Evolutionary conservation across 2,113 vertebrate species (phyloP), one percentile per base, ranked within the genome.

Genomic region (Pygoscelis antarcticus): DNA sequence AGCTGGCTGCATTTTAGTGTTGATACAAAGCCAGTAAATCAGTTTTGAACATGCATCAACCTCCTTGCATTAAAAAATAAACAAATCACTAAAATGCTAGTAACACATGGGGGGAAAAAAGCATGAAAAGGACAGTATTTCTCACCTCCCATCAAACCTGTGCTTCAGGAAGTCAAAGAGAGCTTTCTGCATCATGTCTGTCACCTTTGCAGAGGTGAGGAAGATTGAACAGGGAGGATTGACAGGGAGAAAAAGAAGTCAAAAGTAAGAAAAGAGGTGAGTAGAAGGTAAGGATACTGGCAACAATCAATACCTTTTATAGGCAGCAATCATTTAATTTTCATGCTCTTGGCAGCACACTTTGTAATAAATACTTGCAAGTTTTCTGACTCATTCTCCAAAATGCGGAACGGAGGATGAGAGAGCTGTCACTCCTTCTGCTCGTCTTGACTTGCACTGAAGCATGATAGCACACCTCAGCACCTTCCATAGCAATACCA

Each of bases 171-270:
- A 99, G 99, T 99, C 99, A 98, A 99, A 99, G 96, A 99, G 99
- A 57, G 99, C 99, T 99, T 99, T 99, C 99, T 99, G 99, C 99
- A 99, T 99, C 99, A 99, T 99, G 97, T 99, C 99, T 95, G 99
- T 99, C 98, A 99, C 99, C 99, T 99, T 98, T 68, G 49, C 92
- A 98, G 87, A 96, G 96, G 97, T 96, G 96, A 97, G 91, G 91
- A 74, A 97, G 93, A 96, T 93, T 82, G 95, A 97, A 94, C 92
- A 92, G 98, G 94, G 84, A 96, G 93, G 84, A 93, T 55, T 91
- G 15, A 82, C 79, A 97, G 96, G 91, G 77, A 94, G 91, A 97
- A 87, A 97, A 38, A 98, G 97, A 97, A 97, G 95, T 80, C 91
- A 97, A 89, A 96, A 95, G 96, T 84, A 93, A 97, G 96, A 97